Evolutionary conservation across 1,140 invertebrate species (phyloP), one percentile per base, ranked within the genome.

Genomic region (Drosophila repleta): DNA sequence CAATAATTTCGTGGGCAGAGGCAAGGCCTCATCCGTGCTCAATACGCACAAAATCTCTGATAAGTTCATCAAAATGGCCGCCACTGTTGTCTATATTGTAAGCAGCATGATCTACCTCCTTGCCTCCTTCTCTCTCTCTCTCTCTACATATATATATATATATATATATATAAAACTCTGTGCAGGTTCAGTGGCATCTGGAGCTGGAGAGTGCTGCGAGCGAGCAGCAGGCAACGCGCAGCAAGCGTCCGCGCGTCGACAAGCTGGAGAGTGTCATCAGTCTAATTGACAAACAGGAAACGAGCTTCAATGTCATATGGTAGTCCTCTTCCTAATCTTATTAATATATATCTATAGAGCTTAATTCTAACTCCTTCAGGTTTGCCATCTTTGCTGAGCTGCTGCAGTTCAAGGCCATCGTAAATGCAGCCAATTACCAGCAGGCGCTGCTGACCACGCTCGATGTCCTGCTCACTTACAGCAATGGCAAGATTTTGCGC

Each of bases 331-430:
- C n/a, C n/a, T n/a, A n/a, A 8, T 17, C 5, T 17, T n/a, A 6
- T 6, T 43, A 35, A 66, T 37, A 35, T 45, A 20, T 15, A 7
- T 57, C 37, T 20, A 21, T 3, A 20, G 52, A 37, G 4, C 29
- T 3, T 2, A 20, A 11, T 45, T 41, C 29, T 2, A 2, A 8
- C 3, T 21, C 21, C 4, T 7, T 4, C 43, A 82, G 79, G 79
- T 80, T 90, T 52, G 81, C 81, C 26, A 81, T 90, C 8, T 78
- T 83, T n/a, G 46, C 81, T 0, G 76, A 83, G 29, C 15, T 90
- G 17, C 37, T 90, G 0, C 79, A 66, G 41, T 39, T 83, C n/a
- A 32, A 26, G 20, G 37, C 41, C 1, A 56, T 91, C 6, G 48
- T 91, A n/a, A 81, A 74, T 29, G 41, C 66, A 4, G 63, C 55